phyloP scores from a whole-genome alignment of 2,888 invertebrate genomes.

The Lochmaea crataegi region DNA sequence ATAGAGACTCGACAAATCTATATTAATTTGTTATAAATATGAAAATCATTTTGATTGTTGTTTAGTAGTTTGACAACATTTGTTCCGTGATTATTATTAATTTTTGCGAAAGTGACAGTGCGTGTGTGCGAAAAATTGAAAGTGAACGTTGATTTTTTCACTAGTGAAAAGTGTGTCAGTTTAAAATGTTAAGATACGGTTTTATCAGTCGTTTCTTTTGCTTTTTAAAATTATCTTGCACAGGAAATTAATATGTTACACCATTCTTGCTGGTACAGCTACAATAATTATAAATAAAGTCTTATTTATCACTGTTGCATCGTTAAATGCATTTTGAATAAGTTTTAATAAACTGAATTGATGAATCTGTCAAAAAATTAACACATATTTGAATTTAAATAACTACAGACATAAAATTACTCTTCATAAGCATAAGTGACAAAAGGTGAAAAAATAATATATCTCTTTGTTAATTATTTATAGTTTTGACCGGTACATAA shows the following conservation, averaged over 20 bases:
- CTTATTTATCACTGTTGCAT: too few relatives aligned
- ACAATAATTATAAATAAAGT: background rate
- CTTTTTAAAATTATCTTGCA: slow-evolving; percentile 14
- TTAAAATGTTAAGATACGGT: slow-evolving; percentile 38
- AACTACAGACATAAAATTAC: too few relatives aligned
- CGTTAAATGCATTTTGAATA: too few relatives aligned
- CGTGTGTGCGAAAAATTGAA: slow-evolving; percentile 36
- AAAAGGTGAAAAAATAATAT: too few relatives aligned
- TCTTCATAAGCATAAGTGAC: too few relatives aligned
- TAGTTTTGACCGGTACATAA: too few relatives aligned
- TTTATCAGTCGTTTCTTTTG: slow-evolving; percentile 5
- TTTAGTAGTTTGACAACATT: slow-evolving; percentile 59
- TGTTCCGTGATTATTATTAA: slow-evolving; percentile 35
- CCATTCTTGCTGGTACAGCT: slow-evolving; percentile 26
- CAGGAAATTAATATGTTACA: slow-evolving; percentile 27
- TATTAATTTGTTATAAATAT: slow-evolving; percentile 64
- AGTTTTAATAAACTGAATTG: too few relatives aligned
- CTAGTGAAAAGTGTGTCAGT: slow-evolving; percentile 46
- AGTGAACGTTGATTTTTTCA: slow-evolving; percentile 45
- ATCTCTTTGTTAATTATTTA: too few relatives aligned
- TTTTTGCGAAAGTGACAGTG: slow-evolving; percentile 26
- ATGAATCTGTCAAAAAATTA: too few relatives aligned
- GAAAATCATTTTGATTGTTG: slow-evolving; percentile 61
- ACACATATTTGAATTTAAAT: too few relatives aligned
- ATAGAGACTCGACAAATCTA: slow-evolving; percentile 50